These are phyloP conservation scores for Coelopa frigida DNA, from an alignment of 1,140 invertebrate species.

Conservation along the genomic window DNA sequence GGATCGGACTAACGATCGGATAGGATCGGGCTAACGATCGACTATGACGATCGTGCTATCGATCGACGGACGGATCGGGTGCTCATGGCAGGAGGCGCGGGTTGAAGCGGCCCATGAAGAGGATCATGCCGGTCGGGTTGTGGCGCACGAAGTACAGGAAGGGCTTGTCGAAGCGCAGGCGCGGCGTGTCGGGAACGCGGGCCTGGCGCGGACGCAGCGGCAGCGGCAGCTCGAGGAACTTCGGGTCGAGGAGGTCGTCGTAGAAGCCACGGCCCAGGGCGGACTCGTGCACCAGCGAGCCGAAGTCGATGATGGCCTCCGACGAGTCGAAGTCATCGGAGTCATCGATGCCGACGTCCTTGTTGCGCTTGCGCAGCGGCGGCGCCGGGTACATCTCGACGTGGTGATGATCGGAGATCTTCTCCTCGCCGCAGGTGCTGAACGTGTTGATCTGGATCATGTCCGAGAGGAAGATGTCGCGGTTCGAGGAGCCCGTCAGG, in stretches of 20 bases:
- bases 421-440: constrained; percentile 68
- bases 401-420: constrained; percentile 64
- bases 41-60: no score
- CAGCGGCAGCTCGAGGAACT: constrained; percentile 55
- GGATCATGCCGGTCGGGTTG: constrained; percentile 77
- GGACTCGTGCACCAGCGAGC: constrained; percentile 45
- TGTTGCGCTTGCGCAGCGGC: constrained; percentile 47
- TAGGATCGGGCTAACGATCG: no score
- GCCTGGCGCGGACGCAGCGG: constrained; percentile 62
- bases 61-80: no score
- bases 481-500: constrained; percentile 61
- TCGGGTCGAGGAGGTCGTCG: constrained; percentile 54
- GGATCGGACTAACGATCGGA: no score
- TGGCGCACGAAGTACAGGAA: constrained; percentile 81
- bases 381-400: constrained; percentile 70
- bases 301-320: constrained; percentile 31
- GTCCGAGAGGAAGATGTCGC: constrained; percentile 69
- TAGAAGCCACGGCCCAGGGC: constrained; percentile 52
- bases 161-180: constrained; percentile 73
- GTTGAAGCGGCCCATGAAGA: constrained; percentile 79
- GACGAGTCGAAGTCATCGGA: constrained; percentile 28
- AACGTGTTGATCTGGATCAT: constrained; percentile 73
- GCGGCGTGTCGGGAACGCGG: constrained; percentile 58
- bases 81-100: constrained; percentile 61
- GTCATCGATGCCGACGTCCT: constrained; percentile 31